Base-by-base conservation (phyloP, 1,140 invertebrate genomes). In the Drosophila cardini region DNA sequence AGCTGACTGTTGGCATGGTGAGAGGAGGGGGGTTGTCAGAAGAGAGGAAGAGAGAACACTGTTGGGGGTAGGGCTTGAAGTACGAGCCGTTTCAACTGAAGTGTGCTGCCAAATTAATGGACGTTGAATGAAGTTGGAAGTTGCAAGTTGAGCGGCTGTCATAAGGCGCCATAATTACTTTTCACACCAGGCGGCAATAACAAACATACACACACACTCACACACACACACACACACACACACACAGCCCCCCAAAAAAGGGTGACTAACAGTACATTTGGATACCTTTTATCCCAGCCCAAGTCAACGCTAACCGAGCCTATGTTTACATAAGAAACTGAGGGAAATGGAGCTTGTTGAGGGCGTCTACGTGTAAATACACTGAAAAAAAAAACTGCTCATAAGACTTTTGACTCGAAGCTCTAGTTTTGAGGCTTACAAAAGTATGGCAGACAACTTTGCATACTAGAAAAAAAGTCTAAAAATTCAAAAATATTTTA, bases 111-210 rank as follows among this genome's bases (percentile, higher is more conserved):
- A 80, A 84, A 79, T 79, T 82, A 87, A 86, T 87, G 83, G 79
- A 79, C 72, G 71, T 71, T 63, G 72, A 87, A 86, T 86, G 76
- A 79, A 87, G 83, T 86, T 86, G 83, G 72, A 83, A 87, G 83
- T 26, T 26, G 21, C 21, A 26, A 26, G 21, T 86, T 86, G 83
- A 82, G 72, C 83, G 78, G 68, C 79, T 82, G 83, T 87, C 83
- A 86, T 81, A 86, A 87, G 86, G 83, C 84, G 76, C 68, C 67
- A 87, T 86, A 87, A 87, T 87, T 86, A 86, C 79, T 79, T 79
- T 87, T 86, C 83, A 86, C 83, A 86, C 82, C 78, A 81, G 60
- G 75, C 74, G 67, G 76, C 62, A 71, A 48, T n/a, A 40, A 40
- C 38, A 40, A 46, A 46, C 30, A 46, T 13, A 58, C 13, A 62